Conservation (phyloP, 2,113 vertebrate genomes). For the Chauna torquata region DNA sequence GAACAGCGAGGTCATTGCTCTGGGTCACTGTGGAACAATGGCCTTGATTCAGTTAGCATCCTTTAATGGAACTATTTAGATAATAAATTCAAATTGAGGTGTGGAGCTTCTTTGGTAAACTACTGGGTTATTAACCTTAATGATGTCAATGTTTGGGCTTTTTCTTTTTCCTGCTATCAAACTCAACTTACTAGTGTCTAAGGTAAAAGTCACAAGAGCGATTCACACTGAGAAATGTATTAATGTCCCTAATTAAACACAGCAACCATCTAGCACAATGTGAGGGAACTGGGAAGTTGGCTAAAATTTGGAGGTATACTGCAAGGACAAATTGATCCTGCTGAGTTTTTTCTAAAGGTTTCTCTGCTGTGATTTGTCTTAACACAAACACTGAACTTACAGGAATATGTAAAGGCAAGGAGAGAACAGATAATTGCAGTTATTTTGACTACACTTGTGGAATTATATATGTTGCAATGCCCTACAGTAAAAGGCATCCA, state of each 20-base stretch:
- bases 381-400: background rate
- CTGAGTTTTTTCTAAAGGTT: background rate
- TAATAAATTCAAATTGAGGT: slow-evolving; percentile 27
- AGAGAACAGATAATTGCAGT: background rate
- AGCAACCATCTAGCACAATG: background rate
- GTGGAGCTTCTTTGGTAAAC: background rate
- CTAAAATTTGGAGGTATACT: background rate
- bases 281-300: background rate
- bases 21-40: background rate
- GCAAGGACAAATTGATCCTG: background rate
- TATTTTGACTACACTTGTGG: background rate
- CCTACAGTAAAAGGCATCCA: background rate
- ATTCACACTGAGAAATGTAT: slow-evolving; percentile 28
- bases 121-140: slow-evolving; percentile 25
- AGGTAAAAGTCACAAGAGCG: background rate
- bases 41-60: background rate
- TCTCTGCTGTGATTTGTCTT: background rate
- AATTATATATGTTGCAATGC: background rate
- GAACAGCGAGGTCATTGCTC: background rate
- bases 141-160: background rate
- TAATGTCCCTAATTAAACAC: slow-evolving; percentile 18
- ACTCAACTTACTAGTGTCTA: background rate
- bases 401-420: background rate
- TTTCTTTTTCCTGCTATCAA: background rate
- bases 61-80: background rate